These are phyloP conservation scores for Amiota communis DNA, from an alignment of 2,888 invertebrate genomes.

Conservation along the genomic window DNA sequence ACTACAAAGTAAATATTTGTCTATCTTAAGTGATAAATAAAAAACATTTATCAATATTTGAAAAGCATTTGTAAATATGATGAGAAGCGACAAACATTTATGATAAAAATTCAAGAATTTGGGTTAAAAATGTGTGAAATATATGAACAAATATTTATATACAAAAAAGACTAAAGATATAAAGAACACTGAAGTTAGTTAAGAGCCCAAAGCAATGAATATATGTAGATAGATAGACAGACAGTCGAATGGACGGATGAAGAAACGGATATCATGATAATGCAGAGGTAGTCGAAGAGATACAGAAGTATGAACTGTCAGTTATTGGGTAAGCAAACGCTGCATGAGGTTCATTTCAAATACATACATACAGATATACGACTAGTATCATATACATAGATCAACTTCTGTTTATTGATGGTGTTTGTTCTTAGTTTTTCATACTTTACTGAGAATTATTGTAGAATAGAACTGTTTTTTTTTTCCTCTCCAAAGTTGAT, in stretches of 20 bases:
- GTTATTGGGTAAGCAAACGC: constrained; percentile 20
- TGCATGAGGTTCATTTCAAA: constrained; percentile 25
- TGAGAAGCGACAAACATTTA: not conserved
- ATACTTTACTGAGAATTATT: constrained; percentile 14
- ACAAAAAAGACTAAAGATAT: constrained; percentile 29
- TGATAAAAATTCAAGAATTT: constrained; percentile 34
- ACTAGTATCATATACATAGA: not conserved
- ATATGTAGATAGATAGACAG: constrained; percentile 16
- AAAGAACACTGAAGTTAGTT: constrained; percentile 13
- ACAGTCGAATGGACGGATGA: too few species aligned
- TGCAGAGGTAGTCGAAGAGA: too few species aligned
- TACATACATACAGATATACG: not conserved
- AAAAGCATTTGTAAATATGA: not conserved
- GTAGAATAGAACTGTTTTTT: constrained; percentile 11
- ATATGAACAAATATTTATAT: constrained; percentile 42
- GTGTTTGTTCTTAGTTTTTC: not conserved
- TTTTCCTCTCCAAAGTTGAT: constrained; percentile 36
- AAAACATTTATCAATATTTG: too few species aligned
- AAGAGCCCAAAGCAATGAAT: not conserved
- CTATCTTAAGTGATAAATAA: not conserved
- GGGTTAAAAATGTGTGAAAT: constrained; percentile 58
- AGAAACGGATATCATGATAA: too few species aligned
- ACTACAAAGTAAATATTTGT: too few species aligned
- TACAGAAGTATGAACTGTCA: too few species aligned
- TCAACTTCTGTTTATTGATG: constrained; percentile 24